Conservation (phyloP, 2,888 invertebrate genomes). For the Bombylius discolor region DNA sequence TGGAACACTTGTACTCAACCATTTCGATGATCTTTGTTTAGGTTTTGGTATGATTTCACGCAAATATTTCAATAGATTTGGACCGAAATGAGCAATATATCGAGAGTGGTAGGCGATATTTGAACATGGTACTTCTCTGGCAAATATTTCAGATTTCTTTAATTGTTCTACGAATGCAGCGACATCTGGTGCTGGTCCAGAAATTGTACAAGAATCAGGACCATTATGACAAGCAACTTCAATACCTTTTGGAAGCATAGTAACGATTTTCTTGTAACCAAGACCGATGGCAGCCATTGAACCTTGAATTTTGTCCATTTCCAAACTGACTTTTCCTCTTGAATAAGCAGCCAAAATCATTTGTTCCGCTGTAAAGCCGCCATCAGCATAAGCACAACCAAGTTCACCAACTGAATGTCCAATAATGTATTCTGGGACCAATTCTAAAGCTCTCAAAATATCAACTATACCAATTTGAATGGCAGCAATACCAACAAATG, state of each 20-base stretch:
- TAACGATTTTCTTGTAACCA: constrained; percentile 42
- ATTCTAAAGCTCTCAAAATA: constrained; percentile 44
- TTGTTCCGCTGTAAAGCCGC: constrained; percentile 75
- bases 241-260: constrained; percentile 59
- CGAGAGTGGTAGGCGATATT: constrained; percentile 84
- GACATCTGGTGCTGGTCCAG: constrained; percentile 64
- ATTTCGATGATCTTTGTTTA: constrained; percentile 54
- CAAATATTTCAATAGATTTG: constrained; percentile 50
- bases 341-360: constrained; percentile 75
- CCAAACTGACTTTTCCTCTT: constrained; percentile 61
- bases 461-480: constrained; percentile 51
- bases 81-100: constrained; percentile 58
- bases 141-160: constrained; percentile 60
- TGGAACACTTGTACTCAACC: constrained; percentile 78
- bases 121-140: constrained; percentile 69
- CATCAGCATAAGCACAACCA: constrained; percentile 91
- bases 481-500: constrained; percentile 63
- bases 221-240: constrained; percentile 83
- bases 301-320: constrained; percentile 55
- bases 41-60: constrained; percentile 51
- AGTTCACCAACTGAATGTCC: constrained; percentile 92
- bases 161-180: constrained; percentile 51
- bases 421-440: constrained; percentile 60
- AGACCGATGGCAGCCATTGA: constrained; percentile 82
- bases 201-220: constrained; percentile 75